phyloP scores from a whole-genome alignment of 30 jellyfish, hydroid and myxozoan genomes.

The Chrysaora quinquecirrha region DNA sequence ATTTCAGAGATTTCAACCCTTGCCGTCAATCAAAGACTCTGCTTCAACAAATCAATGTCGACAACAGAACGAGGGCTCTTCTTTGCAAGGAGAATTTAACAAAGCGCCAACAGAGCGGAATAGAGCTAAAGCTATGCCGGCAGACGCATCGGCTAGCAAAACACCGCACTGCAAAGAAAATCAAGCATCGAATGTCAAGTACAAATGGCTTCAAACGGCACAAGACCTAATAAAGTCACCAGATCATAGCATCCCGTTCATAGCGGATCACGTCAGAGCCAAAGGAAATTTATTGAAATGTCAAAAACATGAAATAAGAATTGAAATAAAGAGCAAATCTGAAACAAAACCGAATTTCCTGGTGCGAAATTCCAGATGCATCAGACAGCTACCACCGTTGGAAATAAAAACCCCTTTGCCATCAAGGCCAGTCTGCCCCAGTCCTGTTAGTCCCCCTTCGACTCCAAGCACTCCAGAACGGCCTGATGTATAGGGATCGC shows the following conservation, averaged over 20 bases:
- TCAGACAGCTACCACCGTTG: conserved; percentile 52
- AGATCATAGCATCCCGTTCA: neutral
- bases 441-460: conserved; percentile 55
- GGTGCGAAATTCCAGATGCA: conserved; percentile 35
- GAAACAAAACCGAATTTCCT: conserved; percentile 9
- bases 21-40: conserved; percentile 8
- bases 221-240: neutral
- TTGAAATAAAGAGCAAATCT: neutral
- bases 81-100: neutral
- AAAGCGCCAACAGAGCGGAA: neutral
- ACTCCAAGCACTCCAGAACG: conserved; percentile 44
- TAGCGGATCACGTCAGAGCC: neutral
- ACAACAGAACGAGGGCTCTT: neutral
- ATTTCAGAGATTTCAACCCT: conserved; percentile 3
- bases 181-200: neutral
- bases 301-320: neutral
- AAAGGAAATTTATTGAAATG: neutral
- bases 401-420: neutral
- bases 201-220: conserved; percentile 4
- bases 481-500: too few relatives aligned
- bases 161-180: neutral
- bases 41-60: neutral
- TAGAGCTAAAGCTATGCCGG: neutral
- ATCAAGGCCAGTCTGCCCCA: conserved; percentile 37
- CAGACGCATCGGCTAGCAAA: too few relatives aligned